Evolutionary conservation across 1,140 invertebrate genomes (phyloP).

Genomic region (Lineus longissimus): DNA sequence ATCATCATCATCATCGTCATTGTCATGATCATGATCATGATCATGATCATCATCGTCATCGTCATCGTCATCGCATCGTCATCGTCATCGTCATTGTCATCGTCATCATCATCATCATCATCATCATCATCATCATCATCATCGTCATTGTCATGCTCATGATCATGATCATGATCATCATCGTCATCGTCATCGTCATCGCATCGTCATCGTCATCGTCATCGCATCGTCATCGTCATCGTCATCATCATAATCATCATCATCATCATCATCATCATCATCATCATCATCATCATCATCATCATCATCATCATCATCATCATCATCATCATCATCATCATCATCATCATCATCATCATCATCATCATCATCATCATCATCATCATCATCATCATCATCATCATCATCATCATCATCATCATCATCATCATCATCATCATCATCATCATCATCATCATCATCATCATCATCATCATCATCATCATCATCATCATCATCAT

Average conservation of each 20-base stretch:
- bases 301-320: conserved; percentile 3
- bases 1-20: conserved; percentile 1
- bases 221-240: too few species aligned
- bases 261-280: conserved; percentile 2
- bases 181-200: background rate
- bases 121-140: conserved; percentile 13
- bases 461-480: conserved; percentile 10
- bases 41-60: background rate
- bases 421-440: conserved; percentile 12
- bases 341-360: conserved; percentile 5
- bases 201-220: too few species aligned
- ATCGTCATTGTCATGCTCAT: conserved; percentile 3
- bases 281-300: conserved; percentile 2
- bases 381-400: background rate
- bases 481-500: background rate
- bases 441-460: conserved; percentile 9
- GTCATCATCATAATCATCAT: too few species aligned
- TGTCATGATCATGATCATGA: background rate
- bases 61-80: too few species aligned
- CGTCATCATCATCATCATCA: conserved; percentile 9
- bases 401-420: conserved; percentile 11
- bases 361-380: conserved; percentile 10
- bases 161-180: conserved; percentile 7
- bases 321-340: conserved; percentile 1
- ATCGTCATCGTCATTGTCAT: conserved; percentile 10